Evolutionary conservation across 1,140 invertebrate species (phyloP).

Genomic region (Myzus persicae): DNA sequence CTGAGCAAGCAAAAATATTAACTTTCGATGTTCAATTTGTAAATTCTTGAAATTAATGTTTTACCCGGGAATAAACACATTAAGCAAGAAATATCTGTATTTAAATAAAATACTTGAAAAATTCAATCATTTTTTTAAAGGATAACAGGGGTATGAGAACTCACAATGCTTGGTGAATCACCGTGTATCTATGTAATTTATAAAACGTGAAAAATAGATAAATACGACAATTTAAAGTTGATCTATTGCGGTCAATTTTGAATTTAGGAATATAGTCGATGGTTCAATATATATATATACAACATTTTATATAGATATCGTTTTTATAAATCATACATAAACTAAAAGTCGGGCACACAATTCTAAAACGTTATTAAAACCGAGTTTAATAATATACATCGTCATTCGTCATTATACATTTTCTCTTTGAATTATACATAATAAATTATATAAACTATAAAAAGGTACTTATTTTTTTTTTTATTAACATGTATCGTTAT

Average conservation of each 20-base stretch:
- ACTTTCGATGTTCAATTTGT: neutral
- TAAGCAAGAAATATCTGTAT: neutral
- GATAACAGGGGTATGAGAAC: no score
- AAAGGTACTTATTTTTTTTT: neutral
- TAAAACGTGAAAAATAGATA: no score
- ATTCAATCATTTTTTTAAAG: no score
- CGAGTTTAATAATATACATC: neutral
- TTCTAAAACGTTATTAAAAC: neutral
- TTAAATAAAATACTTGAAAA: neutral
- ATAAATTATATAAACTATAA: neutral
- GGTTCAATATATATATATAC: neutral
- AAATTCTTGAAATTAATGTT: neutral
- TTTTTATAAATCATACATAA: neutral
- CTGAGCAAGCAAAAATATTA: neutral
- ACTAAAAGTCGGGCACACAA: neutral
- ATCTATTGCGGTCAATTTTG: no score
- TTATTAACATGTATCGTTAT: neutral
- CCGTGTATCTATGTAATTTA: no score
- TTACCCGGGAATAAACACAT: neutral
- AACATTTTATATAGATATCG: neutral
- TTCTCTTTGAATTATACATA: neutral
- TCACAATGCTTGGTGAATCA: no score
- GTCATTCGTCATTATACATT: neutral
- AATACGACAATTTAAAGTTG: no score
- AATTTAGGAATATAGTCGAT: no score